Evolutionary conservation across 1,140 invertebrate species (phyloP), one percentile per base, ranked within the genome.

Genomic region (Drosophila neocordata): DNA sequence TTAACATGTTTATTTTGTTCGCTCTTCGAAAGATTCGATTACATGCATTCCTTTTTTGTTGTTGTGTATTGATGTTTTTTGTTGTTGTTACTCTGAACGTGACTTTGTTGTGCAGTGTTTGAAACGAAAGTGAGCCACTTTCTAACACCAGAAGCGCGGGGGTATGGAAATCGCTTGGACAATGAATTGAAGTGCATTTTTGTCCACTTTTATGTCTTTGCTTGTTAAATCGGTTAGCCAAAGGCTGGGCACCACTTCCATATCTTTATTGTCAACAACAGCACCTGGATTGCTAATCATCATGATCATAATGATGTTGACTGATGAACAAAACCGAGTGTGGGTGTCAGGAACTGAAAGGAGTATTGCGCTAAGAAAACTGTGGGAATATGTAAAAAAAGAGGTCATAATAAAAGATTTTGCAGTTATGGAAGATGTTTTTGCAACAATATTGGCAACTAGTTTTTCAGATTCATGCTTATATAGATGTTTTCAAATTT

Each of bases 1-100:
- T 85, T 85, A 85, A 85, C 83, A 85, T 85, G 82, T 85, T 85
- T 85, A 85, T 88, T 85, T 85, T 55, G 52, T 85, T 87, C 79
- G 83, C 70, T 88, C 79, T 82, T 88, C 7, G 41, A 63, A 76
- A 85, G 83, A 75, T 88, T 85, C 82, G 82, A 87, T 87, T 85
- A 85, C 82, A 85, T 60, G 74, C 78, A 85, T 81, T 87, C 81
- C 79, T 64, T 63, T 44, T 44, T 66, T 31, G 69, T 72, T 71
- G 69, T 72, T 48, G 44, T n/a, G 24, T 8, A 27, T 11, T 44
- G 53, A 57, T 37, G 63, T 66, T 48, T 22, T 44, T 44, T 55
- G 60, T 34, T 67, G 62, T 57, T 61, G 27, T 6, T 7, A 31
- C 27, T 31, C 4, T 61, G 59, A 78, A 82, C 83, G 71, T 71